Base-by-base conservation (phyloP, 2,888 invertebrate species). In the Serripes groenlandicus region DNA sequence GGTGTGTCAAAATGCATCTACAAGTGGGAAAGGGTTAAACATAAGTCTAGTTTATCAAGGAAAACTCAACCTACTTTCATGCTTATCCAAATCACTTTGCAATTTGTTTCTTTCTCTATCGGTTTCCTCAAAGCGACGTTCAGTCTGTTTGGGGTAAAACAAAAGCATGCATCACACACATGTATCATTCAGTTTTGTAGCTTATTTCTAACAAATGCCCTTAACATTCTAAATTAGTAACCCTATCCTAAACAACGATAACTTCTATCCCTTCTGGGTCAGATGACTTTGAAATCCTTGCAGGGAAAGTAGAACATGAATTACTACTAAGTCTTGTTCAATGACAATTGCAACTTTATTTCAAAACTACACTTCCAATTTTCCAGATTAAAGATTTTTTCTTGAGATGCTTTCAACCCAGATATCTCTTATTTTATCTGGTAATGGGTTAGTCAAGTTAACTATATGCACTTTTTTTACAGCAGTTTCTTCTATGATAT, bases 31-130 rank as follows among this genome's bases (percentile, higher is more conserved):
- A n/a, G n/a, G n/a, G n/a, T n/a, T n/a, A n/a, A n/a, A n/a, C n/a
- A n/a, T n/a, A n/a, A n/a, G n/a, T n/a, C n/a, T n/a, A n/a, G n/a
- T n/a, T n/a, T n/a, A n/a, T n/a, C n/a, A 30, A 34, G n/a, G 1
- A 62, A 34, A 62, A 62, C 11, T 32, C 9, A 42, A 66, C 37
- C n/a, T 66, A 66, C 66, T 23, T 66, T 91, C 91, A 56, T 88
- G 30, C 32, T 78, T 71, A n/a, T 90, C 90, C 62, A 87, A 58
- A 26, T 86, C 80, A 73, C 80, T 75, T 79, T 88, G 85, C 64
- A 90, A 83, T 70, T 79, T 76, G 54, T 32, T 72, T 42, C 86
- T 86, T 72, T 89, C 87, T 69, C 90, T 79, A 68, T 92, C 92
- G 26, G 87, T 85, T 11, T 80, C 73, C 60, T 92, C 92, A 74